Conservation (phyloP, 1,140 invertebrate genomes). For the Harpegnathos saltator region DNA sequence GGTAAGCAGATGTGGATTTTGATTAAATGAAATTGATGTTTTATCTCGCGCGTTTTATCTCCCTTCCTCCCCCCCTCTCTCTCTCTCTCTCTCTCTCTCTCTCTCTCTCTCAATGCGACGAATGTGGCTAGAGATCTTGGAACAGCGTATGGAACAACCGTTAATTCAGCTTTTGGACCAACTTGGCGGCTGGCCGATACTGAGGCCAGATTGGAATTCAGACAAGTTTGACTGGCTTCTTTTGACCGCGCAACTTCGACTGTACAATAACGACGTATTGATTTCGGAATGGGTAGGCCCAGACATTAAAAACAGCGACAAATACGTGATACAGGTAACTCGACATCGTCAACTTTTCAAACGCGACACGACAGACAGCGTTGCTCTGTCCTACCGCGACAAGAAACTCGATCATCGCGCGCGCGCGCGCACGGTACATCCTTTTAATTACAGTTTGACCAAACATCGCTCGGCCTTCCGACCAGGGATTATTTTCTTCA, state of each 20-base stretch:
- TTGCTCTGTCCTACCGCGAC: neutral
- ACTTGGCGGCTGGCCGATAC: conserved; percentile 94
- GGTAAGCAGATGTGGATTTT: conserved; percentile 81
- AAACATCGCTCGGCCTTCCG: conserved; percentile 94
- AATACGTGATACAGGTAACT: conserved; percentile 92
- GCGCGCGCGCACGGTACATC: too few species aligned
- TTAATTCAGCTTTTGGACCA: conserved; percentile 90
- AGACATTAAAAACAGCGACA: conserved; percentile 95
- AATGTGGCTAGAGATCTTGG: conserved; percentile 87
- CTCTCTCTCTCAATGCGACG: conserved; percentile 44
- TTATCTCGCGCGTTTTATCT: too few species aligned
- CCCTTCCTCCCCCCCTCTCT: too few species aligned
- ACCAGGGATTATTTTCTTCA: conserved; percentile 94
- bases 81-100: too few species aligned
- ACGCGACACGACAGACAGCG: too few species aligned
- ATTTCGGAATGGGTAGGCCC: conserved; percentile 94
- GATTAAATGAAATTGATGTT: too few species aligned
- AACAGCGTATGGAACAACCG: conserved; percentile 90
- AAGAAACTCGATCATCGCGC: neutral
- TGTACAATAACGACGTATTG: conserved; percentile 94
- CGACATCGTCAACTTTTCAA: too few species aligned
- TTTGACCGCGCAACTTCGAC: conserved; percentile 90
- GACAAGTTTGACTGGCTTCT: conserved; percentile 91
- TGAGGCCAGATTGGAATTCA: conserved; percentile 88
- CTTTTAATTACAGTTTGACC: conserved; percentile 90